A percentile compares a stretch with the other conserved stretches of the same genome.
Evolutionary conservation across 2,797 vertebrate species (phyloP).

Genomic region (Bovichtus variegatus): DNA sequence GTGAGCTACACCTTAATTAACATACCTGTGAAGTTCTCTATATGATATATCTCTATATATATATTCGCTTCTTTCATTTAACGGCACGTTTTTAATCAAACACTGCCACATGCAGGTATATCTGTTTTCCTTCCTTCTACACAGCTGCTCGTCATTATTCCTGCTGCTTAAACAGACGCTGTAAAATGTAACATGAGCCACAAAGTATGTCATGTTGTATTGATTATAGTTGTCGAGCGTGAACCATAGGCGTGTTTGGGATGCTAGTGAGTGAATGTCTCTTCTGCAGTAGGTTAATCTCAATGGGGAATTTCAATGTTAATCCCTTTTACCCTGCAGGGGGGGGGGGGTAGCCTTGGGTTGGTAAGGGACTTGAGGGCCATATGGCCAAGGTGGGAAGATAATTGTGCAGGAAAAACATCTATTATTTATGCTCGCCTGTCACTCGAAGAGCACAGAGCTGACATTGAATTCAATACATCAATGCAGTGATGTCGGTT

Average conservation of each 20-base stretch:
- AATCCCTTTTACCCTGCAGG: slow-evolving; percentile 50
- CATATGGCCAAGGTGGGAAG: slow-evolving; percentile 69
- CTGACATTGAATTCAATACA: slow-evolving; percentile 59
- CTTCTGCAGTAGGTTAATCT: slow-evolving; percentile 53
- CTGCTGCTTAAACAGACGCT: slow-evolving; percentile 38
- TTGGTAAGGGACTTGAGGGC: slow-evolving; percentile 54
- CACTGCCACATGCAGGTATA: not conserved
- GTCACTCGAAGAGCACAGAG: slow-evolving; percentile 65
- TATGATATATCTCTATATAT: not conserved
- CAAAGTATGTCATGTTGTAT: slow-evolving; percentile 67
- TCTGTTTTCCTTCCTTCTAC: not conserved
- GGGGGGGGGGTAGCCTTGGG: slow-evolving; percentile 56
- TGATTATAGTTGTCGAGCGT: slow-evolving; percentile 52
- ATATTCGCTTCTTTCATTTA: not conserved
- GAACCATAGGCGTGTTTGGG: slow-evolving; percentile 41
- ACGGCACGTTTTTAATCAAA: not conserved
- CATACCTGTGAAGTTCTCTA: not conserved
- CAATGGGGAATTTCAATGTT: slow-evolving; percentile 64
- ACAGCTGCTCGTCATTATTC: slow-evolving; percentile 9
- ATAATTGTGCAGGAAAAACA: slow-evolving; percentile 72
- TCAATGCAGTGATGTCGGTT: slow-evolving; percentile 43
- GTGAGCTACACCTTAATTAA: not conserved
- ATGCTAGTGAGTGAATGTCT: slow-evolving; percentile 56
- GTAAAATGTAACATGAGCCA: slow-evolving; percentile 56
- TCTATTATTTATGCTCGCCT: slow-evolving; percentile 81